Conservation (phyloP, 2,113 vertebrate genomes). For the Brienomyrus longianalis region DNA sequence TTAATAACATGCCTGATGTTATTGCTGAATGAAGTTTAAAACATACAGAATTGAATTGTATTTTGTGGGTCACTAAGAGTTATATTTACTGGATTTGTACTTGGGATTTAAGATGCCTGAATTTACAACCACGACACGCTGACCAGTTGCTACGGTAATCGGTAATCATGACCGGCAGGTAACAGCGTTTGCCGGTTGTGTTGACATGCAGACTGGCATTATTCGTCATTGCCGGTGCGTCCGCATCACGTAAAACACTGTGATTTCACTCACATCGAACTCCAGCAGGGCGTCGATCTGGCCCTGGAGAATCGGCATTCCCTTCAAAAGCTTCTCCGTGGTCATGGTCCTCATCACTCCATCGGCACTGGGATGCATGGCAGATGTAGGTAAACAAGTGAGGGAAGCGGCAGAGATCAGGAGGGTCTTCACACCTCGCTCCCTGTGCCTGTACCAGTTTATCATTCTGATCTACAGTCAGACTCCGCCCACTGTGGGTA, state of each 20-base stretch:
- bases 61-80: neutral
- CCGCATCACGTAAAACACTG: neutral
- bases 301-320: slow-evolving; percentile 90
- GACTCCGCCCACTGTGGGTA: neutral
- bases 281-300: slow-evolving; percentile 94
- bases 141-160: neutral
- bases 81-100: neutral
- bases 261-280: slow-evolving; percentile 77
- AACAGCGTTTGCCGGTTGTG: neutral
- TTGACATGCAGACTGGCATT: neutral
- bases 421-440: neutral
- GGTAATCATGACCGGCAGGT: neutral
- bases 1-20: neutral
- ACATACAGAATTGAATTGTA: neutral
- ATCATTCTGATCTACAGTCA: neutral
- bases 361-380: slow-evolving; percentile 68
- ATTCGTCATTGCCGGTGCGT: too few species aligned
- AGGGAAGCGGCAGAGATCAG: neutral
- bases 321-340: slow-evolving; percentile 92
- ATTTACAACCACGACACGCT: neutral
- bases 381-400: slow-evolving; percentile 14
- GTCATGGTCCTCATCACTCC: slow-evolving; percentile 94
- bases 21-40: neutral
- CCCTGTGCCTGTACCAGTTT: neutral
- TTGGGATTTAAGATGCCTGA: neutral